Evolutionary conservation across 2,113 vertebrate genomes (phyloP), one percentile per base, ranked within the genome.

Genomic region (Saccopteryx bilineata): DNA sequence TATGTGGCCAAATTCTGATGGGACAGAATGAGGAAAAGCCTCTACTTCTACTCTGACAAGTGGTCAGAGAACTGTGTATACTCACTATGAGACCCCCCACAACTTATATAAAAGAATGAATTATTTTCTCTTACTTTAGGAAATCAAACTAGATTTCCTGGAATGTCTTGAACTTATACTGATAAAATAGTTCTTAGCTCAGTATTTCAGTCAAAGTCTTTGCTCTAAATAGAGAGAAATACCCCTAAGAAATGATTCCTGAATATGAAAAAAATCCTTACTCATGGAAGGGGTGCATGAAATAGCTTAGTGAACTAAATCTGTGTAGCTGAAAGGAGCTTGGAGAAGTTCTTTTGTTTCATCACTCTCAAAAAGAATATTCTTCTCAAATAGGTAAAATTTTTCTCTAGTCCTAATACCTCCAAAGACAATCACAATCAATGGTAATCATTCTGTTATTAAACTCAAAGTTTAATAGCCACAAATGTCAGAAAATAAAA

Each of bases 341-440:
- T 92, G 19, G 26, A 90, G 60, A 68, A 61, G 21, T 54, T 93
- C 21, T 61, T 93, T 74, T 83, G 69, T 78, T 82, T 93, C 33
- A 93, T 39, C 90, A 63, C 8, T 24, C 63, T 76, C 23, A 39
- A 69, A 81, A 74, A 39, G 28, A 86, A 39, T 50, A 48, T 61
- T 87, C n/a, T 75, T 9, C 33, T 87, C 48, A 81, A 58, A 93
- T n/a, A 58, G 26, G 31, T 84, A 81, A 54, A 31, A 54, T n/a
- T 82, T 80, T 95, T 81, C 52, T 90, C 28, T 83, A 39, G 46
- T 87, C 28, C 88, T 91, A 61, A 79, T 66, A 60, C 61, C 19
- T 84, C 39, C 50, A 79, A 95, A 90, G 81, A 76, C 28, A 61
- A 63, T 65, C 17, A 58, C 12, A 54, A 46, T 93, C 9, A 19